These are phyloP conservation scores for Leptinotarsa lineolata DNA, from an alignment of 1,140 invertebrate species.

Conservation along the genomic window DNA sequence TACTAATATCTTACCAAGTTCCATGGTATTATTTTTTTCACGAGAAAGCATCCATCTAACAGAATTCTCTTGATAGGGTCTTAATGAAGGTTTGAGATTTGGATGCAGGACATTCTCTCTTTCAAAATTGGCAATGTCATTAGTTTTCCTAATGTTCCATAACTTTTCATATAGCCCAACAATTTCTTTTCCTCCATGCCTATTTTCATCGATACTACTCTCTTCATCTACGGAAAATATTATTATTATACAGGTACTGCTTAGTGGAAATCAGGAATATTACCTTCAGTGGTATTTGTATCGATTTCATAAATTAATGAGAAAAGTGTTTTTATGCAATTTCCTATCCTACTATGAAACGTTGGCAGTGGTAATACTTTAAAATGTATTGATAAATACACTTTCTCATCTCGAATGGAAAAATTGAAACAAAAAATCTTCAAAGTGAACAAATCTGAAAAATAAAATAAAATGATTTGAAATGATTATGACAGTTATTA, in stretches of 20 bases:
- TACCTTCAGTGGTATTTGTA: not conserved
- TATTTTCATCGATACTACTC: constrained; percentile 29
- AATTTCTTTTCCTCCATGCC: constrained; percentile 30
- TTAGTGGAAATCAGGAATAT: not conserved
- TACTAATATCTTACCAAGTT: not conserved
- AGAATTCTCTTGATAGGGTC: constrained; percentile 69
- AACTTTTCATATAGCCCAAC: constrained; percentile 41
- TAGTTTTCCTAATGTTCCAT: constrained; percentile 22
- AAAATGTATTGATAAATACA: constrained; percentile 39
- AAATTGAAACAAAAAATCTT: constrained; percentile 24
- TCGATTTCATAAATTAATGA: constrained; percentile 28
- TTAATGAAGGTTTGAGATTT: constrained; percentile 56
- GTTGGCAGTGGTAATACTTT: constrained; percentile 42
- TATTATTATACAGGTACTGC: not conserved
- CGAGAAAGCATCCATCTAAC: constrained; percentile 72
- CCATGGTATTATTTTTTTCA: constrained; percentile 53
- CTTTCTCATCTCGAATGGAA: not conserved
- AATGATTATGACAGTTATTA: not conserved
- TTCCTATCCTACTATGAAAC: constrained; percentile 40
- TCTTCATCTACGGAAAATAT: constrained; percentile 25
- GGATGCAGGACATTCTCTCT: constrained; percentile 39
- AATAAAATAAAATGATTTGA: not conserved
- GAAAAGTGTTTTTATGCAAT: constrained; percentile 42
- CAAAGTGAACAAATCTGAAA: constrained; percentile 17
- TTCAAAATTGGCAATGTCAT: constrained; percentile 16